Percentiles rank a stretch among this genome's conserved stretches.
These are phyloP conservation scores for Drosophila sp. DNA, from an alignment of 1,140 invertebrate species.

Conservation along the genomic window DNA sequence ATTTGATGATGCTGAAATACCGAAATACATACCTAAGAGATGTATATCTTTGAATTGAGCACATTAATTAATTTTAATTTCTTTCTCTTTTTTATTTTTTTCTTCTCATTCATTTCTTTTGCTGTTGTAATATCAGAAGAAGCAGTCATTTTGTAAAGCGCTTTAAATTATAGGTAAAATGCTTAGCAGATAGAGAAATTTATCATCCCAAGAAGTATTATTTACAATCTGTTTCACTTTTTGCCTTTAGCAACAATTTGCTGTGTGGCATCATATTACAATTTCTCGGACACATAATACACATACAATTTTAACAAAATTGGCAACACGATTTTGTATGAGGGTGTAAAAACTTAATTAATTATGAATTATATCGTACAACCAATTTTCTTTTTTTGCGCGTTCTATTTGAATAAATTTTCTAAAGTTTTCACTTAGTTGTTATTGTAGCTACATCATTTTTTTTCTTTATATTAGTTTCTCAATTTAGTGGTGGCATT, in stretches of 20 bases:
- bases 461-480: constrained; percentile 54
- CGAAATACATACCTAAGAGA: constrained; percentile 31
- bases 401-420: constrained; percentile 64
- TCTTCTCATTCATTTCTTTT: constrained; percentile 21
- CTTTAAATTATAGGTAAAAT: constrained; percentile 61
- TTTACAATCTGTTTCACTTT: constrained; percentile 1
- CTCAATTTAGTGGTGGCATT: constrained; percentile 64
- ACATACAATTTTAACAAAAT: not conserved
- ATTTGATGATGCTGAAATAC: constrained; percentile 43
- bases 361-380: constrained; percentile 37
- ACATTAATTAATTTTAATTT: constrained; percentile 50
- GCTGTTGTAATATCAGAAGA: constrained; percentile 50
- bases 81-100: not conserved
- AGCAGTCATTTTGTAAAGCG: constrained; percentile 70
- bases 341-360: not conserved
- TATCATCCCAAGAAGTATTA: constrained; percentile 36
- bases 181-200: constrained; percentile 57
- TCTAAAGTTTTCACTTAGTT: constrained; percentile 66
- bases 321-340: constrained; percentile 11
- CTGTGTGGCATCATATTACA: not conserved
- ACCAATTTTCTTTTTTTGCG: constrained; percentile 42
- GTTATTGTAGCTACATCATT: constrained; percentile 62
- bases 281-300: not conserved
- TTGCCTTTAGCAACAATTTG: not conserved
- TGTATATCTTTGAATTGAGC: constrained; percentile 56